phyloP scores from a whole-genome alignment of 2,113 vertebrate species.

The Glaucidium brasilianum region DNA sequence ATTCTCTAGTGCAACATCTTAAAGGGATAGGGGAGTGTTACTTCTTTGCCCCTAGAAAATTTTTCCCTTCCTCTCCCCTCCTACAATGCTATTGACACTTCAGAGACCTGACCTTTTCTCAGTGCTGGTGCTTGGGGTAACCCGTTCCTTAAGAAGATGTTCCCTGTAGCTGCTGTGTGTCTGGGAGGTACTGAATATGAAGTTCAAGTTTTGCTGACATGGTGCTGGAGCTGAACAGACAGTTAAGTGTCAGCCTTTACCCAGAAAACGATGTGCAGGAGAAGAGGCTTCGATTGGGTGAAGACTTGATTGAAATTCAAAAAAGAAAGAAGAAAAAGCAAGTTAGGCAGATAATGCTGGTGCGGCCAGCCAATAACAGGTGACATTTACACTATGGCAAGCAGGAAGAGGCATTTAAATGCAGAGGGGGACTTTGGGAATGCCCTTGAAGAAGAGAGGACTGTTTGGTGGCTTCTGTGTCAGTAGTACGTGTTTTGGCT shows the following conservation, averaged over 20 bases:
- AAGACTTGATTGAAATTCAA: not conserved
- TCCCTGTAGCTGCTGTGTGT: not conserved
- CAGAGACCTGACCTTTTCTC: not conserved
- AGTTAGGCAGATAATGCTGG: not conserved
- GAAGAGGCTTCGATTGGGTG: not conserved
- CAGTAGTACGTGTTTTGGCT: not conserved
- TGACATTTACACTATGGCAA: not conserved
- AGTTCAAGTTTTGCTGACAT: not conserved
- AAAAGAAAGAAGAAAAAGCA: rapidly evolving
- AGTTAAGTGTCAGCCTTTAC: not conserved
- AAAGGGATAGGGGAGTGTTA: not conserved
- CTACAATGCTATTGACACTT: not conserved
- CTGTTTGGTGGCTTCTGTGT: not conserved
- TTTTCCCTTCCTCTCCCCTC: not conserved
- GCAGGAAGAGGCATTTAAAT: not conserved
- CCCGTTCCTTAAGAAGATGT: not conserved
- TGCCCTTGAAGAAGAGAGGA: not conserved
- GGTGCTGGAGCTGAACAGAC: not conserved
- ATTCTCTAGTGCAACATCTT: not conserved
- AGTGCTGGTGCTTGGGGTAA: not conserved
- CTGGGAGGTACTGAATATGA: not conserved
- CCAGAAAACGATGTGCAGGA: not conserved
- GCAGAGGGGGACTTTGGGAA: not conserved
- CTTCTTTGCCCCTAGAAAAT: not conserved
- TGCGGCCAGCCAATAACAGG: not conserved